phyloP scores from a whole-genome alignment of 2,113 vertebrate species.

The Tachysurus fulvidraco region DNA sequence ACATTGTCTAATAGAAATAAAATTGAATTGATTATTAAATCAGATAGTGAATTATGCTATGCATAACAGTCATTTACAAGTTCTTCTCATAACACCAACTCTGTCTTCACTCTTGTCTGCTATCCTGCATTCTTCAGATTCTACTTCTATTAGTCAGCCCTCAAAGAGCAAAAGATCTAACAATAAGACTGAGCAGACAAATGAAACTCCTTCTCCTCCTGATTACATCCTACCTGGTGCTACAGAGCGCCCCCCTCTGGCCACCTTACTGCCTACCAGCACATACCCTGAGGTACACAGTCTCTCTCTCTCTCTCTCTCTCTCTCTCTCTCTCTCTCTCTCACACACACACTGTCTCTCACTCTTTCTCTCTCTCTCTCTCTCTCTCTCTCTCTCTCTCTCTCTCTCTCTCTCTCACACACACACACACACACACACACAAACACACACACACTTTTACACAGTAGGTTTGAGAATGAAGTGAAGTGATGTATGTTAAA shows the following conservation, averaged over 20 bases:
- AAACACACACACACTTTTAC: neutral
- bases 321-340: neutral
- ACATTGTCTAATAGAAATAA: too few species aligned
- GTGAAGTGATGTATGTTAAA: neutral
- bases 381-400: neutral
- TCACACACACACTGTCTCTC: neutral
- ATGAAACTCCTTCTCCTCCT: constrained; percentile 69
- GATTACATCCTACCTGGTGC: constrained; percentile 78
- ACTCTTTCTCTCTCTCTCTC: neutral
- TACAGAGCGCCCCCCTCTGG: constrained; percentile 73
- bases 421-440: neutral
- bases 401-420: neutral
- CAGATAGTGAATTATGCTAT: neutral
- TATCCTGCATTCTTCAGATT: constrained; percentile 34
- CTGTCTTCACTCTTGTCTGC: neutral
- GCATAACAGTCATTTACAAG: neutral
- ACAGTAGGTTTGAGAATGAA: neutral
- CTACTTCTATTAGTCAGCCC: constrained; percentile 28
- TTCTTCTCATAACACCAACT: neutral
- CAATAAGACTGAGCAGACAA: constrained; percentile 66
- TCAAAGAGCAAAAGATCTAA: constrained; percentile 70
- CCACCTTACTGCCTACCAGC: constrained; percentile 64
- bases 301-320: neutral
- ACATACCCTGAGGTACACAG: constrained; percentile 67
- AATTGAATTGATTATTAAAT: neutral